These are phyloP conservation scores for Illadopsis cleaveri DNA, from an alignment of 2,113 vertebrate genomes.

Conservation along the genomic window DNA sequence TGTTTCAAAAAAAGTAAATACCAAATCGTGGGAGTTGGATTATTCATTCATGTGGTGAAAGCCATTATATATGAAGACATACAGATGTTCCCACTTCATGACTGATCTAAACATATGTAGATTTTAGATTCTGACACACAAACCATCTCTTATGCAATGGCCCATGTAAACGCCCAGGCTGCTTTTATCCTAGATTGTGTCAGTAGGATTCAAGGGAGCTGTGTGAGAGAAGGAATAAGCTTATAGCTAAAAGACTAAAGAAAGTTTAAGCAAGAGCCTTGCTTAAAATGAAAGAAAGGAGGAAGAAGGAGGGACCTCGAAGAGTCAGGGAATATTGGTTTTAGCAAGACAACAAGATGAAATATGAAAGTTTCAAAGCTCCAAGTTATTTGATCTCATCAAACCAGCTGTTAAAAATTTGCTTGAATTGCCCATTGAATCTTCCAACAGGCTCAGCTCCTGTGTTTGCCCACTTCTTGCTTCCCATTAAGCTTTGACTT, in stretches of 20 bases:
- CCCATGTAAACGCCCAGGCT: neutral
- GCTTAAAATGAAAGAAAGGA: neutral
- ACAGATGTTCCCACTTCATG: slow-evolving; percentile 55
- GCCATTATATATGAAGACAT: slow-evolving; percentile 34
- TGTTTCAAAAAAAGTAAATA: slow-evolving; percentile 48
- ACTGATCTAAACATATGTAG: slow-evolving; percentile 44
- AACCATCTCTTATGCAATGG: slow-evolving; percentile 34
- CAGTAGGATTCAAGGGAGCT: neutral
- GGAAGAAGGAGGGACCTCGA: neutral
- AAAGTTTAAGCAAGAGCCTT: neutral
- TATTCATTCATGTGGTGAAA: slow-evolving; percentile 51
- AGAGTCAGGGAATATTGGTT: neutral
- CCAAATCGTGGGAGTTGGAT: slow-evolving; percentile 21
- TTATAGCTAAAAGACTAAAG: slow-evolving; percentile 1
- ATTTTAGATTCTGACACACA: slow-evolving; percentile 39
- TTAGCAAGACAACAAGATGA: neutral
- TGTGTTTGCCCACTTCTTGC: neutral
- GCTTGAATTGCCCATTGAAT: neutral
- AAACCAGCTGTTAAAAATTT: slow-evolving; percentile 7
- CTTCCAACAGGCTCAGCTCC: neutral
- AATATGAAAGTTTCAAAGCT: slow-evolving; percentile 24
- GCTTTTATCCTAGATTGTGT: neutral
- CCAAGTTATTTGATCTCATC: neutral
- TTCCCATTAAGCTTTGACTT: neutral
- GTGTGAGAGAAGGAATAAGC: slow-evolving; percentile 3